Base-by-base conservation (phyloP, 2,888 invertebrate species). In the Dryobota labecula region DNA sequence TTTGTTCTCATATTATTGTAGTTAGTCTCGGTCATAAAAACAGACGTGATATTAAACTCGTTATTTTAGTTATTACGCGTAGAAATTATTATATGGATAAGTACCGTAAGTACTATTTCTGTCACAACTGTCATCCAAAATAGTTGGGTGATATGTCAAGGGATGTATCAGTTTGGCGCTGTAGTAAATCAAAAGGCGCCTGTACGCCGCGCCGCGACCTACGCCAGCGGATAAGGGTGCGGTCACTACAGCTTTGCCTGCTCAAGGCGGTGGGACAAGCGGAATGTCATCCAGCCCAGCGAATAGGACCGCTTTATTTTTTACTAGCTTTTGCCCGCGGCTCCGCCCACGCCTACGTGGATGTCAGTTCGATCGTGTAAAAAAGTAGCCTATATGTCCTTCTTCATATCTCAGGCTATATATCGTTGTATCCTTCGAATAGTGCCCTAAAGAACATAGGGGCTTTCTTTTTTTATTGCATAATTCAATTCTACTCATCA, bases 151-250 rank as follows among this genome's bases (percentile, higher is more conserved):
- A 85, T 83, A 88, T 84, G 86, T 89, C 88, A 88, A 86, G 86
- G 89, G 87, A 86, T 84, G 86, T 85, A 83, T 86, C 78, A 87
- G 84, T 94, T 93, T 90, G 92, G 92, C 88, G 86, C 81, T 87
- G 92, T 88, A 89, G 90, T 94, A 93, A 94, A 94, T 94, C 91
- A 94, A 85, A 83, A 83, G 93, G 92, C 92, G 91, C 91, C 92
- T 88, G 47, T 47, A 69, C 77, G 84, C 71, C 86, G 87, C 61
- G 64, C 56, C 54, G 60, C 67, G 66, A 64, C 66, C 70, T 73
- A 63, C 65, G 63, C 38, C 38, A 77, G 69, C 66, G 47, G 9
- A 24, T 80, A 72, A 84, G 65, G 81, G 76, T 72, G 69, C 47
- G 82, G 24, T 33, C 61, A 70, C 64, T 67, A 27, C 13, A 51